Evolutionary conservation across 1,140 invertebrate species (phyloP).

Genomic region (Ceratina australensis): DNA sequence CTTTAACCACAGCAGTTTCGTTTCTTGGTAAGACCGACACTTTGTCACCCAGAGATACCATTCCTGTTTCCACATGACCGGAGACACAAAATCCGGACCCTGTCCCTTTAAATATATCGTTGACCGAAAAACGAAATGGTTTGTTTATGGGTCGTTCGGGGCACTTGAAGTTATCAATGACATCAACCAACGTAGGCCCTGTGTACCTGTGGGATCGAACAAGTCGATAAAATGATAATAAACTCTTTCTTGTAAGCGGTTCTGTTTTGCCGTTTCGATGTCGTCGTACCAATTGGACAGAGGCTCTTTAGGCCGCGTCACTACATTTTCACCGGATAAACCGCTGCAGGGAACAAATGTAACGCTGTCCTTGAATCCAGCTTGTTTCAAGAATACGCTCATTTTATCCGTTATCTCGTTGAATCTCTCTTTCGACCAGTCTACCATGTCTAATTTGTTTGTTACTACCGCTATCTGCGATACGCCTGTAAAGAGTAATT

Average conservation of each 20-base stretch:
- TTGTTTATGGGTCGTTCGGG: slow-evolving; percentile 92
- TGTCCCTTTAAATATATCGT: slow-evolving; percentile 96
- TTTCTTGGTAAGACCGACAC: slow-evolving; percentile 92
- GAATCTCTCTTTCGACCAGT: slow-evolving; percentile 96
- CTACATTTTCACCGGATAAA: slow-evolving; percentile 95
- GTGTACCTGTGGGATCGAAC: slow-evolving; percentile 69
- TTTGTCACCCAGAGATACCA: slow-evolving; percentile 91
- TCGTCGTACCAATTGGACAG: slow-evolving; percentile 81
- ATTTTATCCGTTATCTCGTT: slow-evolving; percentile 93
- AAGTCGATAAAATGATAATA: background rate
- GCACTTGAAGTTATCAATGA: slow-evolving; percentile 88
- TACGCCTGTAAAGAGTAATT: slow-evolving; percentile 66
- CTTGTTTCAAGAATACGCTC: slow-evolving; percentile 94
- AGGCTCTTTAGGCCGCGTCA: slow-evolving; percentile 83
- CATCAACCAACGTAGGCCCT: slow-evolving; percentile 72
- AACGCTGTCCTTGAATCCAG: slow-evolving; percentile 94
- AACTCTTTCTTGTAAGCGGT: background rate
- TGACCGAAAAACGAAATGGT: slow-evolving; percentile 94
- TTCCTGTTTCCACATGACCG: slow-evolving; percentile 95
- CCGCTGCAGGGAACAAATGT: slow-evolving; percentile 98
- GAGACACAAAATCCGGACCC: slow-evolving; percentile 92
- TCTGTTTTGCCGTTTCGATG: no score
- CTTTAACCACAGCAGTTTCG: slow-evolving; percentile 89
- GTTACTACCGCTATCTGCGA: slow-evolving; percentile 76
- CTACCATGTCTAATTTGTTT: slow-evolving; percentile 99